A percentile compares a stretch with the other conserved stretches of the same genome.
These are phyloP conservation scores for Ips typographus DNA, from an alignment of 1,140 invertebrate genomes.

Conservation along the genomic window DNA sequence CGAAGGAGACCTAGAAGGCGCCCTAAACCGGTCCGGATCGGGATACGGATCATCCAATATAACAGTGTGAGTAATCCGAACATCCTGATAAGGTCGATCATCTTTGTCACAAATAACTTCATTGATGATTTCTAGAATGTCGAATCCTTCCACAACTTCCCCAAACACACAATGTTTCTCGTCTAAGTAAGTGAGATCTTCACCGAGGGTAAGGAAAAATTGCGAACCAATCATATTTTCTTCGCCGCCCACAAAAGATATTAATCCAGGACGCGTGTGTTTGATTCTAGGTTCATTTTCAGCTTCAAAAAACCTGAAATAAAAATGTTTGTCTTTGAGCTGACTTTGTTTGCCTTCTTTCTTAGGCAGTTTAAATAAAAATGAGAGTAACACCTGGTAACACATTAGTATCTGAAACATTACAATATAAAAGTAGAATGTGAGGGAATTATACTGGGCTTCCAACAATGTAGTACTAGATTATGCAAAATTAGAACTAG, in stretches of 20 bases:
- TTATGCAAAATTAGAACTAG: too few relatives aligned
- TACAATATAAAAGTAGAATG: too few relatives aligned
- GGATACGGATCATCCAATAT: conserved; percentile 95
- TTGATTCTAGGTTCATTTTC: conserved; percentile 90
- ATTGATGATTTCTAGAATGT: conserved; percentile 82
- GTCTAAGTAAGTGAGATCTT: conserved; percentile 90
- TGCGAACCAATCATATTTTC: conserved; percentile 93
- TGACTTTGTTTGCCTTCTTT: not conserved
- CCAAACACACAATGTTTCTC: conserved; percentile 96
- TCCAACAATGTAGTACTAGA: too few relatives aligned
- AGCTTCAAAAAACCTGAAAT: conserved; percentile 76
- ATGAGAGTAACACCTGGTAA: too few relatives aligned
- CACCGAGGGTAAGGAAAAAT: conserved; percentile 93
- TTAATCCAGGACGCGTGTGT: conserved; percentile 80
- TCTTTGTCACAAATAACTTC: conserved; percentile 90
- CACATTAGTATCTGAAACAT: too few relatives aligned
- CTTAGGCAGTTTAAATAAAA: not conserved
- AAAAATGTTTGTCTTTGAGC: conserved; percentile 7
- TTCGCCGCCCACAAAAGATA: conserved; percentile 91
- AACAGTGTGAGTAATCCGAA: conserved; percentile 96
- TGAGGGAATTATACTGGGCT: too few relatives aligned
- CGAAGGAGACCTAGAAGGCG: conserved; percentile 85
- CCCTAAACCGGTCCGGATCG: conserved; percentile 75
- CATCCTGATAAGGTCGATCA: conserved; percentile 93
- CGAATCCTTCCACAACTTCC: conserved; percentile 90